Conservation (phyloP, 2,797 vertebrate genomes). For the Protosalanx chinensis region DNA sequence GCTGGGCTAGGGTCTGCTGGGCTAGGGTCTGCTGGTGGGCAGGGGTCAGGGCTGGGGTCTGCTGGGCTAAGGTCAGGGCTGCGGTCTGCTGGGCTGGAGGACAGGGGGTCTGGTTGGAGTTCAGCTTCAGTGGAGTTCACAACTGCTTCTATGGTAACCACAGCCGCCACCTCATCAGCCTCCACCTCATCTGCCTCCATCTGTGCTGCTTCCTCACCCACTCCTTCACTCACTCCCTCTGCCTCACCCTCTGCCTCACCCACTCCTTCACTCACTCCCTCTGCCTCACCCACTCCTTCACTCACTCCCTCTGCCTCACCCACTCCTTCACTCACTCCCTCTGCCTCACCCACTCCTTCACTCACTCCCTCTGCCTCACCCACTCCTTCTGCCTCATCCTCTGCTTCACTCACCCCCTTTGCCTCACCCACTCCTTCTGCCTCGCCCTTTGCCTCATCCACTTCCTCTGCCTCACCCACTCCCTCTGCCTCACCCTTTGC, state of each 20-base stretch:
- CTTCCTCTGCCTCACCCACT: neutral
- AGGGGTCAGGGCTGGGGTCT: too few species aligned
- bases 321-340: neutral
- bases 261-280: neutral
- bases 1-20: too few species aligned
- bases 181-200: neutral
- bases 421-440: neutral
- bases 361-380: too few species aligned
- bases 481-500: constrained; percentile 8
- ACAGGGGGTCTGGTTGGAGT: too few species aligned
- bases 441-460: neutral
- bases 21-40: too few species aligned
- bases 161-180: neutral
- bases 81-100: too few species aligned
- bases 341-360: neutral
- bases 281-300: neutral
- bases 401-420: neutral
- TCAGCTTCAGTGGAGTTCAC: too few species aligned
- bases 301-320: neutral
- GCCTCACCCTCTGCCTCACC: too few species aligned
- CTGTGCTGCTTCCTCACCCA: neutral
- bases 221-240: too few species aligned
- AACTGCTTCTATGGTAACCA: too few species aligned
- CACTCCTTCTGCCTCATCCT: neutral
- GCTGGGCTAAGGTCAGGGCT: too few species aligned